A percentile compares a stretch with the other conserved stretches of the same genome.
These are phyloP conservation scores for Calephelis nemesis DNA, from an alignment of 1,140 invertebrate genomes.

Conservation along the genomic window DNA sequence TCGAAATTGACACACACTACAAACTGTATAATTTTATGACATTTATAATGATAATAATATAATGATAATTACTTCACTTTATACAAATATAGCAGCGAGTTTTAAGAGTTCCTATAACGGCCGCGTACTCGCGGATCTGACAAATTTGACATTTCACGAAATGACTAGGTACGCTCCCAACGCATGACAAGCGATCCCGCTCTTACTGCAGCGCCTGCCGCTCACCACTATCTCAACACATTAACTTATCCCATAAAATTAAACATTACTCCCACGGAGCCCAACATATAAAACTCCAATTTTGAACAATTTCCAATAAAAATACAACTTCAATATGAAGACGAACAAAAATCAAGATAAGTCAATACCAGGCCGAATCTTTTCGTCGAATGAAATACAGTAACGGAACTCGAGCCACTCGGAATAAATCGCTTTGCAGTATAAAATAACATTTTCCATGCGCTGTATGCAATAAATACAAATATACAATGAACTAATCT, in stretches of 20 bases:
- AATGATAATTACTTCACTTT: constrained; percentile 78
- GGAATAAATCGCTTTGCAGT: constrained; percentile 63
- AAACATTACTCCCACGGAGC: constrained; percentile 36
- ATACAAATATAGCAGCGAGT: constrained; percentile 81
- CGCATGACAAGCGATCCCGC: constrained; percentile 47
- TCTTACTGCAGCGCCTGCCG: constrained; percentile 22
- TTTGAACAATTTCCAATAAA: constrained; percentile 52
- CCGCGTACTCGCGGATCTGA: constrained; percentile 70
- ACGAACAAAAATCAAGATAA: constrained; percentile 36
- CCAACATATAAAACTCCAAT: constrained; percentile 48
- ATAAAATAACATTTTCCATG: constrained; percentile 58
- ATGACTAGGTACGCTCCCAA: constrained; percentile 76
- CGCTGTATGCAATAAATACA: constrained; percentile 61
- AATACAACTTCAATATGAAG: constrained; percentile 33
- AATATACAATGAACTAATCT: constrained; percentile 66
- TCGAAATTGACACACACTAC: constrained; percentile 75
- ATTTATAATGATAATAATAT: constrained; percentile 76
- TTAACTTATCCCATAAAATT: constrained; percentile 24
- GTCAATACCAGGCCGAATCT: constrained; percentile 49
- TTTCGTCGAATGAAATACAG: constrained; percentile 58
- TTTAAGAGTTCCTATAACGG: constrained; percentile 81
- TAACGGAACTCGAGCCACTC: constrained; percentile 77
- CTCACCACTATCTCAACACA: constrained; percentile 43
- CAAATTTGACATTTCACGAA: constrained; percentile 77
- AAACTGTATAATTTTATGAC: constrained; percentile 73